phyloP scores from a whole-genome alignment of 2,888 invertebrate species.

The Philereme transversata region DNA sequence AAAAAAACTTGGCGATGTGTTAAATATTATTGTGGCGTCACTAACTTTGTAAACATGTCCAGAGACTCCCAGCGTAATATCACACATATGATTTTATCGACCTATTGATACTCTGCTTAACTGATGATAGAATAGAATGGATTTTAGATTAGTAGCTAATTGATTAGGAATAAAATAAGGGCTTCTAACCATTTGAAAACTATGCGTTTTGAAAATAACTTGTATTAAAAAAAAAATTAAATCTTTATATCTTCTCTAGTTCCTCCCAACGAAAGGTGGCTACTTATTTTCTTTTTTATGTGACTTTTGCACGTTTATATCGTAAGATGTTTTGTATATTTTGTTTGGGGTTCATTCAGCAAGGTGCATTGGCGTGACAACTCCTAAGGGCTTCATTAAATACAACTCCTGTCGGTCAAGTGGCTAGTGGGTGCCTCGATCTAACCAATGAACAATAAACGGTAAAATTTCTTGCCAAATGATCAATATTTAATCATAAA shows the following conservation, averaged over 20 bases:
- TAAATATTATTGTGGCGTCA: too few relatives aligned
- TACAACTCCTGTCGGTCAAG: background rate
- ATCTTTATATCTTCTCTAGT: conserved; percentile 44
- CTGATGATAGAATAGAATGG: conserved; percentile 71
- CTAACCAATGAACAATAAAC: conserved; percentile 3
- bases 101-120: conserved; percentile 30
- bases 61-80: background rate
- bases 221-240: conserved; percentile 31
- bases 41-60: background rate
- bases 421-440: conserved; percentile 1
- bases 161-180: conserved; percentile 72
- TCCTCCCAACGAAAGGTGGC: conserved; percentile 53
- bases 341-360: conserved; percentile 54
- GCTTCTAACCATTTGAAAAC: conserved; percentile 50
- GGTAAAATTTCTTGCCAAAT: conserved; percentile 19
- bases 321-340: conserved; percentile 61
- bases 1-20: too few relatives aligned
- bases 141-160: conserved; percentile 75
- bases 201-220: conserved; percentile 27
- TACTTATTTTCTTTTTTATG: conserved; percentile 50
- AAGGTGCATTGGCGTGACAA: conserved; percentile 42
- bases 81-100: conserved; percentile 20
- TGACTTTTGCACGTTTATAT: conserved; percentile 37
- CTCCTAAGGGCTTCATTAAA: conserved; percentile 14
- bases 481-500: conserved; percentile 7